Conservation (phyloP, 2,888 invertebrate genomes). For the Brenthis ino region DNA sequence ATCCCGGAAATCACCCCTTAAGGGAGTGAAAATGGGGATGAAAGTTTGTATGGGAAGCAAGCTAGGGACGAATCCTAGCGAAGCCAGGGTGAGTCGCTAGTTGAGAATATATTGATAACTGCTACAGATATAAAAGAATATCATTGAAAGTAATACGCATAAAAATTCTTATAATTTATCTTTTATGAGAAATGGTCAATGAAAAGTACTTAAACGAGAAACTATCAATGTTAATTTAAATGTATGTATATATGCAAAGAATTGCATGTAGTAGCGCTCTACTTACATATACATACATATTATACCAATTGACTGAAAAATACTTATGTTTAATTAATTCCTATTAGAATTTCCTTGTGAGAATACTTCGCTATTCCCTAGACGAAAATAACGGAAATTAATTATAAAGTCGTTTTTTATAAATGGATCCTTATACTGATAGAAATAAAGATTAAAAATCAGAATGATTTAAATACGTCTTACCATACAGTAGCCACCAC, state of each 20-base stretch:
- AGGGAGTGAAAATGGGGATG: no score
- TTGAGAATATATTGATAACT: no score
- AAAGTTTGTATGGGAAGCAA: no score
- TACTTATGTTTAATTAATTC: conserved; percentile 30
- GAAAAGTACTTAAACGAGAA: conserved; percentile 16
- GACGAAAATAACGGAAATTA: background rate
- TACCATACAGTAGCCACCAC: background rate
- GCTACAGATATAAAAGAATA: no score
- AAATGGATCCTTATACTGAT: no score
- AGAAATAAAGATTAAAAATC: no score
- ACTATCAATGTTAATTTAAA: conserved; percentile 27
- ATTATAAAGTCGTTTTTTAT: no score
- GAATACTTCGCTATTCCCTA: background rate
- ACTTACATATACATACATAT: conserved; percentile 30
- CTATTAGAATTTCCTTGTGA: conserved; percentile 12
- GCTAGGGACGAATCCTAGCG: no score
- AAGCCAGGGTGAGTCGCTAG: no score
- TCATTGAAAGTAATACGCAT: no score
- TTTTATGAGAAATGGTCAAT: background rate
- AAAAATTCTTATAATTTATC: background rate
- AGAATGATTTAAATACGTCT: background rate
- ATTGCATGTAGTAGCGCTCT: conserved; percentile 36
- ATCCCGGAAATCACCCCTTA: no score
- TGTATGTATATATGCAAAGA: conserved; percentile 40
- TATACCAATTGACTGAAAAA: conserved; percentile 32